These are phyloP conservation scores for Urocyon cinereoargenteus DNA, from an alignment of 2,797 vertebrate species.

Conservation along the genomic window DNA sequence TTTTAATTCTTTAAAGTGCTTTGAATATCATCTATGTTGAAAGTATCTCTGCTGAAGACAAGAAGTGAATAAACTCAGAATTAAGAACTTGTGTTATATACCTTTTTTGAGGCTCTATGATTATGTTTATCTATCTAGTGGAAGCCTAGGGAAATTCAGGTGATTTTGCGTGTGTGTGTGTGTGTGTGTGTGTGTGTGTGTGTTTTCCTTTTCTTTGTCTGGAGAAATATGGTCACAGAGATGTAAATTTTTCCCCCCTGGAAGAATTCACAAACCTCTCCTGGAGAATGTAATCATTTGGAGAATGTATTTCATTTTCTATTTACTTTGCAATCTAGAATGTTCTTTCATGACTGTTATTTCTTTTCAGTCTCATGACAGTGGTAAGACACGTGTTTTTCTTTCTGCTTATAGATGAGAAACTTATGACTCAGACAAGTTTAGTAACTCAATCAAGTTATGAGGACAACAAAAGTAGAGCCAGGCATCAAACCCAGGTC, in stretches of 20 bases:
- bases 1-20: neutral
- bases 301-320: conserved; percentile 53
- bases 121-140: conserved; percentile 11
- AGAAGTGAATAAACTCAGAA: conserved; percentile 44
- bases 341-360: neutral
- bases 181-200: neutral
- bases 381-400: neutral
- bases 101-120: neutral
- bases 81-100: neutral
- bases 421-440: conserved; percentile 48
- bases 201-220: neutral
- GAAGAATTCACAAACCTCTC: conserved; percentile 23
- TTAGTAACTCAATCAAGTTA: conserved; percentile 24
- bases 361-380: conserved; percentile 25
- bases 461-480: conserved; percentile 30
- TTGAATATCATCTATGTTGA: conserved; percentile 31
- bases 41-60: neutral
- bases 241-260: neutral
- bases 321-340: conserved; percentile 32
- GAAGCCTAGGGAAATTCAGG: neutral
- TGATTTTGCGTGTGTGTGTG: neutral
- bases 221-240: neutral
- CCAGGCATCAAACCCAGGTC: neutral
- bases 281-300: conserved; percentile 30
- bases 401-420: conserved; percentile 42